Evolutionary conservation across 1,140 invertebrate species (phyloP), one percentile per base, ranked within the genome.

Genomic region (Philaenus spumarius): DNA sequence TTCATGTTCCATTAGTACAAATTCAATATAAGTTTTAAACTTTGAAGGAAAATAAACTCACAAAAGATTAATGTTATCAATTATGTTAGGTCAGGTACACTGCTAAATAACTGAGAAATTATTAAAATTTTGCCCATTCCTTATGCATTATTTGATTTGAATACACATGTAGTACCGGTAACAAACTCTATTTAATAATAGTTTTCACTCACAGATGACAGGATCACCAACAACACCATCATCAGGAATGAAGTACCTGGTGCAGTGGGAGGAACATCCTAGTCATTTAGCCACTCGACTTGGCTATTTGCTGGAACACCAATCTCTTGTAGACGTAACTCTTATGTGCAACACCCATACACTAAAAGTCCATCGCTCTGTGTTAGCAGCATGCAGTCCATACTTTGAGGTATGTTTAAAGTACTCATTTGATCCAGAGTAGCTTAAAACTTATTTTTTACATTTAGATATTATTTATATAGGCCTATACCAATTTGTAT

Each of bases 341-440:
- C 67, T 81, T 12, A 76, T 79, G 66, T 82, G 80, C 66, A 77
- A 79, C 58, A 78, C 78, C 52, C 77, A 80, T 59, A 78, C 76
- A 51, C 68, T 82, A 15, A 73, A 78, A 68, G 80, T 80, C 60
- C 80, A 81, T 60, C 75, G 80, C 65, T 71, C 80, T 35, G 81
- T 84, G 40, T 73, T 83, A 26, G 80, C 78, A 51, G 78, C 80
- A 22, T 81, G 79, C 70, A 82, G 80, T 66, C 76, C 80, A 61
- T 84, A 82, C 64, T 83, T 82, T 71, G 76, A 79, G 71, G 81
- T 77, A 68, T 55, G 58, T 50, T 42, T 54, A 47, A n/a, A n/a
- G n/a, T n/a, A n/a, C n/a, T n/a, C n/a, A n/a, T n/a, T n/a, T n/a
- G n/a, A n/a, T n/a, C n/a, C n/a, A n/a, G n/a, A n/a, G n/a, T n/a